Evolutionary conservation across 2,797 vertebrate species (phyloP).

Genomic region (Rhinatrema bivittatum): DNA sequence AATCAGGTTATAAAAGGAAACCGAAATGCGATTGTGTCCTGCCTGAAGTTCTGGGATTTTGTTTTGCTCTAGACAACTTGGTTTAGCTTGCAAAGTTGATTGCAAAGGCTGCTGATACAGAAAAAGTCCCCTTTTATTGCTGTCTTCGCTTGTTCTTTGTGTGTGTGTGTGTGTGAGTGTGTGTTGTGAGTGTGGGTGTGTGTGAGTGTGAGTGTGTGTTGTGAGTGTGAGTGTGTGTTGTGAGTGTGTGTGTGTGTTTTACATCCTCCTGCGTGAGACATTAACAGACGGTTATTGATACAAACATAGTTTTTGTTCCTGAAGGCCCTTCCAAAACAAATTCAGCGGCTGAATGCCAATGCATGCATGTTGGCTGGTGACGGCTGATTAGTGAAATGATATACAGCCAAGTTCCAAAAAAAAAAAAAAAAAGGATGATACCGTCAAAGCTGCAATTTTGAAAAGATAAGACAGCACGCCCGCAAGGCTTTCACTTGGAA

Average conservation of each 20-base stretch:
- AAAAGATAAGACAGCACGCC: constrained; percentile 66
- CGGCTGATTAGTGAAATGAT: constrained; percentile 76
- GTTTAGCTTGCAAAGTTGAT: not conserved
- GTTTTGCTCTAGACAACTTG: not conserved
- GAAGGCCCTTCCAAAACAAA: constrained; percentile 50
- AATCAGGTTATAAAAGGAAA: too few species aligned
- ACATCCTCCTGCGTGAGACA: constrained; percentile 29
- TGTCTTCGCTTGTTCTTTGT: constrained; percentile 22
- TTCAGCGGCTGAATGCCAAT: constrained; percentile 63
- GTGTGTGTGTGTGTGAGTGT: too few species aligned
- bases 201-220: too few species aligned
- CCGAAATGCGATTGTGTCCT: too few species aligned
- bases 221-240: too few species aligned
- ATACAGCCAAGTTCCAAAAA: constrained; percentile 70
- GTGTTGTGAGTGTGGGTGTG: too few species aligned
- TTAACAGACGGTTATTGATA: constrained; percentile 50
- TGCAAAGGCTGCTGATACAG: not conserved
- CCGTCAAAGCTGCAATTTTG: constrained; percentile 74
- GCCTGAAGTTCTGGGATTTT: too few species aligned
- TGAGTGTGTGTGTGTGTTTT: constrained; percentile 30
- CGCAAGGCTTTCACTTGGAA: constrained; percentile 27
- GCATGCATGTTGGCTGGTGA: constrained; percentile 67
- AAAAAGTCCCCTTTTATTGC: constrained; percentile 8
- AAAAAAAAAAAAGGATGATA: constrained; percentile 64
- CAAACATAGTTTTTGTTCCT: constrained; percentile 46